Percentiles rank a stretch among this genome's conserved stretches.
Evolutionary conservation across 2,888 invertebrate genomes (phyloP).

Genomic region (Chrysolina haemoptera): DNA sequence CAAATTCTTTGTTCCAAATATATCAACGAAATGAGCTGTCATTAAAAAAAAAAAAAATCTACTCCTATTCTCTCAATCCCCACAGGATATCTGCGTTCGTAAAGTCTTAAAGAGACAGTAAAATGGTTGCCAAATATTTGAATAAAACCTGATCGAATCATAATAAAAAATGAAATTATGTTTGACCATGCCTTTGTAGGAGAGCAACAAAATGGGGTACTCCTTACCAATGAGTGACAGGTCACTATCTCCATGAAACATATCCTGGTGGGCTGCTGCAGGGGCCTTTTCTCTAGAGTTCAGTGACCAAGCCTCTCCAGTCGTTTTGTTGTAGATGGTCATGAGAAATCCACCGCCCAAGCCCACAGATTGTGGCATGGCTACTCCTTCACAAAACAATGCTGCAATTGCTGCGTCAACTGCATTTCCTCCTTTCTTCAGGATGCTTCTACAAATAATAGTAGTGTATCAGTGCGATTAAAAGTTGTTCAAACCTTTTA

Average conservation of each 20-base stretch:
- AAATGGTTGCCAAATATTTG: too few species aligned
- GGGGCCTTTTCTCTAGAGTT: constrained; percentile 88
- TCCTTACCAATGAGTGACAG: constrained; percentile 48
- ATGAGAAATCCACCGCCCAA: constrained; percentile 92
- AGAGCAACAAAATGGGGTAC: not conserved
- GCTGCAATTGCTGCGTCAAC: constrained; percentile 91
- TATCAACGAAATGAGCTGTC: too few species aligned
- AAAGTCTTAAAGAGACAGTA: too few species aligned
- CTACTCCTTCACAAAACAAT: constrained; percentile 87
- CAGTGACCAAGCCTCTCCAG: constrained; percentile 74
- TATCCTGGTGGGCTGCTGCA: constrained; percentile 75
- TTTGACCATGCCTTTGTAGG: not conserved
- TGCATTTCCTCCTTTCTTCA: constrained; percentile 81
- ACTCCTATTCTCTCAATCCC: too few species aligned
- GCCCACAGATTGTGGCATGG: constrained; percentile 88
- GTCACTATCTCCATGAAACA: constrained; percentile 71
- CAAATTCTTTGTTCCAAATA: too few species aligned
- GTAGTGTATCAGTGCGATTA: not conserved
- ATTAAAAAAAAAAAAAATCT: too few species aligned
- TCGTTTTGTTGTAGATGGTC: constrained; percentile 81
- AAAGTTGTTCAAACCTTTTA: too few species aligned
- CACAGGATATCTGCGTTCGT: too few species aligned
- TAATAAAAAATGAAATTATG: too few species aligned
- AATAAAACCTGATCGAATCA: too few species aligned
- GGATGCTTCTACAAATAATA: constrained; percentile 72